A percentile compares a stretch with the other conserved stretches of the same genome.
Conservation (phyloP, 2,797 vertebrate species). For the Selene dorsalis region DNA sequence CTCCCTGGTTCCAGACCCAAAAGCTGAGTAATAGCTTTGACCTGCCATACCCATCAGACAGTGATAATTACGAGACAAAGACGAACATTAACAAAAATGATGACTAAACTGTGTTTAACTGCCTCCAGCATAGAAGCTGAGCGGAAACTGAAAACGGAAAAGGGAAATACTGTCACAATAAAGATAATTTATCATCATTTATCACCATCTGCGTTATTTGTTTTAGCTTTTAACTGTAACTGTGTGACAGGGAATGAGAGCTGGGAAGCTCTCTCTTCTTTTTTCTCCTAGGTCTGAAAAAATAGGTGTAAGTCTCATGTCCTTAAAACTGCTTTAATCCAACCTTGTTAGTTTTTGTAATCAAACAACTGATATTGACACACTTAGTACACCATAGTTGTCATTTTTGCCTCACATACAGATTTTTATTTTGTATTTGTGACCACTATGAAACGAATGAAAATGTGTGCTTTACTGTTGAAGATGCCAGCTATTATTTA, state of each 20-base stretch:
- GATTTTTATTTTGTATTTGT: too few relatives aligned
- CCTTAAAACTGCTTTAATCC: too few relatives aligned
- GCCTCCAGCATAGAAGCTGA: not conserved
- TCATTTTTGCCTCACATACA: too few relatives aligned
- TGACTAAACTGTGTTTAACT: conserved; percentile 14
- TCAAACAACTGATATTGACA: too few relatives aligned
- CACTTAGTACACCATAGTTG: too few relatives aligned
- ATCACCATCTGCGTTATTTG: not conserved
- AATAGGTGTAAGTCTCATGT: too few relatives aligned
- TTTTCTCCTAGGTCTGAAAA: too few relatives aligned
- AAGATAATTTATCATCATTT: not conserved
- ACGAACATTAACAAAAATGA: not conserved
- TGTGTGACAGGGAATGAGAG: not conserved
- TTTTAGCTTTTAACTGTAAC: not conserved
- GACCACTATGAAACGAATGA: too few relatives aligned
- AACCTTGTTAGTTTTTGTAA: too few relatives aligned
- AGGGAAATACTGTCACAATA: not conserved
- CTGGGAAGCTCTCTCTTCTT: too few relatives aligned
- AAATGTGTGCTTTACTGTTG: too few relatives aligned
- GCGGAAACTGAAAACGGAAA: not conserved
- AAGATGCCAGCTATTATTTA: too few relatives aligned
- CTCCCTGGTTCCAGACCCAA: not conserved
- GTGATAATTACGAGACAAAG: not conserved
- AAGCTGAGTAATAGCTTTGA: not conserved
- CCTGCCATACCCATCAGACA: conserved; percentile 3